Evolutionary conservation across 2,797 vertebrate species (phyloP), one percentile per base, ranked within the genome.

Genomic region (Craterocephalus amniculus): DNA sequence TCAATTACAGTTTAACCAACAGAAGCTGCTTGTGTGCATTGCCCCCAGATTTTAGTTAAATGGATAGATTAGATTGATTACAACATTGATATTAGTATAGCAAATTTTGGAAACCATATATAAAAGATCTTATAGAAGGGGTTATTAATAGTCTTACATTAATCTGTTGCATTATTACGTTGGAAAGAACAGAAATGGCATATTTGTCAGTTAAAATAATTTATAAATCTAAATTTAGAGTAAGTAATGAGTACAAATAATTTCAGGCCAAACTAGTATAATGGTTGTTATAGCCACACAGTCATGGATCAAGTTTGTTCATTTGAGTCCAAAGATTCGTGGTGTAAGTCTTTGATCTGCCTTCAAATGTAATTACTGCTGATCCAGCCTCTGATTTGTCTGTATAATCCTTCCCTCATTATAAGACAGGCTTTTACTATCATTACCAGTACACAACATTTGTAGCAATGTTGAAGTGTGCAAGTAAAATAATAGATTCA

Each of bases 361-460:
- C 57, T 36, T 58, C 57, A 36, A 24, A 26, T 13, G 35, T 40
- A 60, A 43, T 60, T 60, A 43, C 58, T 43, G 36, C 27, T 60
- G 58, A 60, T 60, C 36, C 36, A 43, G 22, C 29, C 58, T 40
- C 7, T 18, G 58, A 40, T 40, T 40, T 20, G 26, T 31, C 16
- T 43, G 36, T 8, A 20, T 40, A 43, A 60, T 59, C 14, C 35
- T 43, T 40, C 18, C 16, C 18, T 43, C 38, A 60, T 43, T 38
- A 43, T 16, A 26, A 35, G 36, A 14, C 58, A 60, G 58, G 38
- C 24, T 16, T 60, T 27, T 10, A 36, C n/a, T 22, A 20, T 35
- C 22, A 13, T 36, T 6, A 16, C 38, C 38, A 40, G 48, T 26
- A 51, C 24, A 51, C 22, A 24, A 51, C 22, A 10, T 51, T n/a